Evolutionary conservation across 2,888 invertebrate genomes (phyloP).

Genomic region (Megastigmus dorsalis): DNA sequence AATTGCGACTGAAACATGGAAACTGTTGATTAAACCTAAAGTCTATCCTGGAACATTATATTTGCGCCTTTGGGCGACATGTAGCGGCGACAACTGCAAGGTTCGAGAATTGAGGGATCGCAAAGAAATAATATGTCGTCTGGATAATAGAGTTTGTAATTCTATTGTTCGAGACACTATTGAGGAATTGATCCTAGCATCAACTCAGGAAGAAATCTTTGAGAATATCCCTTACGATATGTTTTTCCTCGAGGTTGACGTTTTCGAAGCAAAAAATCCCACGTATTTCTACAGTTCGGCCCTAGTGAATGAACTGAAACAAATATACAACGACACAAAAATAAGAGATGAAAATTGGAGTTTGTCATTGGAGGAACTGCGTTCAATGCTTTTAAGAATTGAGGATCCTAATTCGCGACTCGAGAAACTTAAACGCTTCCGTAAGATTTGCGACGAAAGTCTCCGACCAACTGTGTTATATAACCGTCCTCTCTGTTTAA

Average conservation of each 20-base stretch:
- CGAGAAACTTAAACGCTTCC: constrained; percentile 4
- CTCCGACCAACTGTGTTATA: constrained; percentile 9
- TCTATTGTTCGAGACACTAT: constrained; percentile 57
- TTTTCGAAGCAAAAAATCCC: constrained; percentile 62
- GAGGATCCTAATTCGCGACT: constrained; percentile 25
- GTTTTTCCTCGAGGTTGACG: constrained; percentile 60
- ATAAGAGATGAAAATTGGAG: constrained; percentile 56
- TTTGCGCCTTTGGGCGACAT: constrained; percentile 10
- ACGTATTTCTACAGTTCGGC: constrained; percentile 57
- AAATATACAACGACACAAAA: constrained; percentile 52
- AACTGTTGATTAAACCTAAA: constrained; percentile 74
- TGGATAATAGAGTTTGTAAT: constrained; percentile 56
- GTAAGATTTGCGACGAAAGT: neutral
- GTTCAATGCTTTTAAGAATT: constrained; percentile 56
- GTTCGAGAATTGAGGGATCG: neutral
- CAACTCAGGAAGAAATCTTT: neutral
- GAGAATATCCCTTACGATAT: constrained; percentile 54
- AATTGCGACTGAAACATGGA: constrained; percentile 76
- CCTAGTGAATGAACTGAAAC: constrained; percentile 56
- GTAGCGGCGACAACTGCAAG: neutral
- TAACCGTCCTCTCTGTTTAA: neutral
- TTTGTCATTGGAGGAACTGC: constrained; percentile 60
- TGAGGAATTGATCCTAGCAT: constrained; percentile 52
- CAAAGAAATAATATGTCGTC: constrained; percentile 55
- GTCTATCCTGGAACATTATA: constrained; percentile 43